Evolutionary conservation across 1,140 invertebrate genomes (phyloP).

Genomic region (Spodoptera frugiperda): DNA sequence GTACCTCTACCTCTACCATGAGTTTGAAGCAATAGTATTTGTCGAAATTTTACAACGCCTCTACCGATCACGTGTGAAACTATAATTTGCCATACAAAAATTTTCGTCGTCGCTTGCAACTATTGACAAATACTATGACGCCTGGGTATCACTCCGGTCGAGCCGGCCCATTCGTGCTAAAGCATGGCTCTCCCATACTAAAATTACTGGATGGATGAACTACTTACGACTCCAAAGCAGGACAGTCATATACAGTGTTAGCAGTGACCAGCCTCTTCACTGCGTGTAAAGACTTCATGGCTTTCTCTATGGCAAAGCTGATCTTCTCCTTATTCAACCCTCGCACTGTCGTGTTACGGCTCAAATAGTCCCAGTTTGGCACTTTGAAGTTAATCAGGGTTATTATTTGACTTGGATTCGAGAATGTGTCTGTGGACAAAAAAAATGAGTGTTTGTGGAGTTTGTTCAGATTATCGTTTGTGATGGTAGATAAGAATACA

Average conservation of each 20-base stretch:
- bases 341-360: not conserved
- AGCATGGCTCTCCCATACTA: no score
- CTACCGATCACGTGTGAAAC: no score
- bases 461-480: not conserved
- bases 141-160: no score
- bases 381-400: slow-evolving; percentile 20
- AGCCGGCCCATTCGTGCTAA: no score
- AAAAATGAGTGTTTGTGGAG: not conserved
- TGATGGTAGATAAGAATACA: no score
- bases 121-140: no score
- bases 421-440: slow-evolving; percentile 11
- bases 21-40: no score
- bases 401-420: slow-evolving; percentile 23
- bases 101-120: no score
- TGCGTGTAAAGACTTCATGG: not conserved
- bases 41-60: no score
- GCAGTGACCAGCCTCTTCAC: not conserved
- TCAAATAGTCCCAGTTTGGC: slow-evolving; percentile 25
- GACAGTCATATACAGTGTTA: not conserved
- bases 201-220: no score
- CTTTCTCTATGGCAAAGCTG: slow-evolving; percentile 1
- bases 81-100: no score
- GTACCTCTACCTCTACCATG: no score
- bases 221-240: slow-evolving; percentile 3
- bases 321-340: slow-evolving; percentile 1